A percentile compares a stretch with the other conserved stretches of the same genome.
Conservation (phyloP, 1,140 invertebrate genomes). For the Papilio xuthus region DNA sequence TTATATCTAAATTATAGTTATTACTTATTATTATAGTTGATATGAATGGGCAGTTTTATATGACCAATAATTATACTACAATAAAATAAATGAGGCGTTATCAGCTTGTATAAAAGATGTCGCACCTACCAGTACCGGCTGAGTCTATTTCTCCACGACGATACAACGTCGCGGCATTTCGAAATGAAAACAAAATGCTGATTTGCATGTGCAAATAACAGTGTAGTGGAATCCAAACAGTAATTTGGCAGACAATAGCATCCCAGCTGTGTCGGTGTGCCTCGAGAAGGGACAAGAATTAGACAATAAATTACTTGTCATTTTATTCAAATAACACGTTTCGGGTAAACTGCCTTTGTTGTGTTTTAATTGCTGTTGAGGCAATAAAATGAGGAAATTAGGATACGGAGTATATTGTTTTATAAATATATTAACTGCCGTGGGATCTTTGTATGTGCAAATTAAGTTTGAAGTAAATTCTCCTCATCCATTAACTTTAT, state of each 20-base stretch:
- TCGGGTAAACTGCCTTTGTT: slow-evolving; percentile 45
- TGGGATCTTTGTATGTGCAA: slow-evolving; percentile 4
- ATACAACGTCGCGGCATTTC: slow-evolving; percentile 50
- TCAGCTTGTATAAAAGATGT: slow-evolving; percentile 71
- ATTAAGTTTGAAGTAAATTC: background rate
- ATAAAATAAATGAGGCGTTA: slow-evolving; percentile 53
- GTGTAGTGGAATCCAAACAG: slow-evolving; percentile 77
- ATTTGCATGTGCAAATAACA: slow-evolving; percentile 79
- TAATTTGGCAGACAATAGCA: slow-evolving; percentile 74
- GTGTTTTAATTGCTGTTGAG: slow-evolving; percentile 43
- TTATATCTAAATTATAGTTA: too few species aligned
- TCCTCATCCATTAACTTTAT: slow-evolving; percentile 12
- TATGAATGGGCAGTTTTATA: background rate
- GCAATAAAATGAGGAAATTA: slow-evolving; percentile 34
- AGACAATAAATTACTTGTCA: slow-evolving; percentile 70
- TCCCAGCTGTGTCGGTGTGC: slow-evolving; percentile 65
- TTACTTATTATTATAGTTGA: too few species aligned
- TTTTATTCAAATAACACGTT: slow-evolving; percentile 51
- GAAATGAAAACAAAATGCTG: slow-evolving; percentile 74
- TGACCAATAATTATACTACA: background rate
- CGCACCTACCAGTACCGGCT: slow-evolving; percentile 38
- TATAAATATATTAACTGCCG: slow-evolving; percentile 9
- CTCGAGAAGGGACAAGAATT: slow-evolving; percentile 61
- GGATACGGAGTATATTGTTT: slow-evolving; percentile 17
- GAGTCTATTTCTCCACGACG: slow-evolving; percentile 49